A percentile compares a stretch with the other conserved stretches of the same genome.
phyloP scores from a whole-genome alignment of 1,140 invertebrate genomes.

The Helicoverpa zea region DNA sequence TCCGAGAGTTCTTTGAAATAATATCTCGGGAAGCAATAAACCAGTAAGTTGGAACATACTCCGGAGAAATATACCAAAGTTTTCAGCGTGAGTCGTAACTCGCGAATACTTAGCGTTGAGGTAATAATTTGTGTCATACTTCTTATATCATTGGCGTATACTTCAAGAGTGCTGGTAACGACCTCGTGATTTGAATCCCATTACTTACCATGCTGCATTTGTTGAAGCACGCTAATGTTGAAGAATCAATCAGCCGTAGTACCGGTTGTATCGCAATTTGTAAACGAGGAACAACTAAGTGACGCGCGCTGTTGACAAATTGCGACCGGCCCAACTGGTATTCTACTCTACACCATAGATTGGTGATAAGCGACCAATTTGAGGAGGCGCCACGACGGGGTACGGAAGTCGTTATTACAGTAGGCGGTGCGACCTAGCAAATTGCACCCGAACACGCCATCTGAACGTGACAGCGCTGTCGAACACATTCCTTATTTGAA shows the following conservation, averaged over 20 bases:
- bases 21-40: conserved; percentile 80
- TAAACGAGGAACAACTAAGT: conserved; percentile 71
- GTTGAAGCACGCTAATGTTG: not conserved
- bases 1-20: conserved; percentile 79
- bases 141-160: conserved; percentile 40
- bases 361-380: conserved; percentile 86
- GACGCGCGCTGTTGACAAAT: conserved; percentile 77
- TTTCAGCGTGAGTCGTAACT: conserved; percentile 72
- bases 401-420: conserved; percentile 86
- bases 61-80: conserved; percentile 74
- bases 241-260: conserved; percentile 51
- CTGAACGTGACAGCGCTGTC: conserved; percentile 84
- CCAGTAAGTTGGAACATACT: conserved; percentile 79
- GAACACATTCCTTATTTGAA: conserved; percentile 84
- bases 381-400: conserved; percentile 84
- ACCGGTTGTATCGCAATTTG: conserved; percentile 60
- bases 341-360: conserved; percentile 82
- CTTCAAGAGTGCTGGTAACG: not conserved
- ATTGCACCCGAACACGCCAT: conserved; percentile 83
- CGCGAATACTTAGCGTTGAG: conserved; percentile 59
- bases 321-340: conserved; percentile 78
- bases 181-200: not conserved
- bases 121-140: conserved; percentile 56
- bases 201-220: not conserved
- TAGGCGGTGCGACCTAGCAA: conserved; percentile 82